Percentiles rank a stretch among this genome's conserved stretches.
phyloP scores from a whole-genome alignment of 1,140 invertebrate genomes.

The Eubasilissa regina region DNA sequence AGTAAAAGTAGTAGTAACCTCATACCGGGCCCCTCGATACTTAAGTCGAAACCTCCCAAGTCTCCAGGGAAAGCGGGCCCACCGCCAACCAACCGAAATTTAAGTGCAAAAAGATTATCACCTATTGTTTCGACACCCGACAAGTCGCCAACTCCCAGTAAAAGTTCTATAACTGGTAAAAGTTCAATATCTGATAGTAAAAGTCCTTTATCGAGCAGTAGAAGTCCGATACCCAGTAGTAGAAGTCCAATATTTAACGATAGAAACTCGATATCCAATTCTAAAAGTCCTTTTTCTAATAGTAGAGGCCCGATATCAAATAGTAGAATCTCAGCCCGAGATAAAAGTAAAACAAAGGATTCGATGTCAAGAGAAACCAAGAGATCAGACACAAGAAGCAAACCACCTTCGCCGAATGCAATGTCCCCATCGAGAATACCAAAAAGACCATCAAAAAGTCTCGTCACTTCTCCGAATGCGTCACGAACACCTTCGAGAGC shows the following conservation, averaged over 20 bases:
- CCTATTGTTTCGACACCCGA: constrained; percentile 70
- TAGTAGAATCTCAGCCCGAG: background rate
- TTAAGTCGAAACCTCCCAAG: constrained; percentile 70
- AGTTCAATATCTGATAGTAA: background rate
- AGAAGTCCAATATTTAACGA: background rate
- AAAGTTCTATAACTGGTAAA: constrained; percentile 11
- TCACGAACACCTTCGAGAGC: constrained; percentile 63
- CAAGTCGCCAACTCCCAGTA: constrained; percentile 67
- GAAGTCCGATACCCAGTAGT: too few species aligned
- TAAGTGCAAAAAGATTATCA: constrained; percentile 70
- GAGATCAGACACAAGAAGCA: constrained; percentile 58
- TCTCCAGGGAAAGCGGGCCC: constrained; percentile 68
- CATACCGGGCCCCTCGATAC: constrained; percentile 63
- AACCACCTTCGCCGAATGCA: constrained; percentile 66
- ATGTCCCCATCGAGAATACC: constrained; percentile 62
- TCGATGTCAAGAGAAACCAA: constrained; percentile 47
- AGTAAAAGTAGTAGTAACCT: constrained; percentile 68
- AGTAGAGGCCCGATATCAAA: background rate
- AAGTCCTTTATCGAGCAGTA: background rate
- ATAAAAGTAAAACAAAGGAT: constrained; percentile 4
- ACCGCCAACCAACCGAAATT: constrained; percentile 67
- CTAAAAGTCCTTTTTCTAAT: background rate
- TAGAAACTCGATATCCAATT: background rate
- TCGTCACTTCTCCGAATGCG: constrained; percentile 52
- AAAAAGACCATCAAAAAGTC: constrained; percentile 57